These are phyloP conservation scores for Dasysyrphus tricinctus DNA, from an alignment of 2,888 invertebrate genomes.

Conservation along the genomic window DNA sequence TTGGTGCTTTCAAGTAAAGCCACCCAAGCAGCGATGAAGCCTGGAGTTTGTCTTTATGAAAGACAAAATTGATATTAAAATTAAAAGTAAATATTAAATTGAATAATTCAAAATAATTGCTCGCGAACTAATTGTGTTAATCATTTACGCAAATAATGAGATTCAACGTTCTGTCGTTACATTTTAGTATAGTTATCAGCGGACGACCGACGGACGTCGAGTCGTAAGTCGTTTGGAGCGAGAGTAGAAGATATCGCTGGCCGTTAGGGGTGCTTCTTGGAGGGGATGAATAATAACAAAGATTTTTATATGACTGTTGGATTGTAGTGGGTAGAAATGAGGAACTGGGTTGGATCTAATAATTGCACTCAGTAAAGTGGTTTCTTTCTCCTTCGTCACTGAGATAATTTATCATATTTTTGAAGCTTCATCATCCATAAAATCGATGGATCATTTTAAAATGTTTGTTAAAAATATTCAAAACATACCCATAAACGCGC, in stretches of 20 bases:
- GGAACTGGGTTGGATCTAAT: constrained; percentile 5
- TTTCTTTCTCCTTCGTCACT: constrained; percentile 2
- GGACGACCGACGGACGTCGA: too few relatives aligned
- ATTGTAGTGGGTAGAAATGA: background rate
- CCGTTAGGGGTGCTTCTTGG: constrained; percentile 51
- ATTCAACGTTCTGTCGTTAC: constrained; percentile 57
- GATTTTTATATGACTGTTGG: background rate
- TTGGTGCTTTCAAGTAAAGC: background rate
- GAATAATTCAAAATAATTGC: constrained; percentile 83
- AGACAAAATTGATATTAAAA: constrained; percentile 70
- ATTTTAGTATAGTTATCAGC: background rate
- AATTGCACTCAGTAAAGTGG: constrained; percentile 40
- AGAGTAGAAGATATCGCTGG: background rate
- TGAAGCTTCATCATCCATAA: background rate
- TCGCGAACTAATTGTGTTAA: constrained; percentile 77
- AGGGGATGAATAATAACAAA: background rate
- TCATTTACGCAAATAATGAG: constrained; percentile 76
- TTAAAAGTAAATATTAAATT: constrained; percentile 82
- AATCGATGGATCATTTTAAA: constrained; percentile 19
- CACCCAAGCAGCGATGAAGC: background rate
- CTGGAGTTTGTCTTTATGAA: constrained; percentile 22
- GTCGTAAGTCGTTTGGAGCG: background rate
- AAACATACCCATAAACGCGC: too few relatives aligned
- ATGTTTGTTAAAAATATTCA: background rate
- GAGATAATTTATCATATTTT: background rate